Evolutionary conservation across 2,888 invertebrate species (phyloP).

Genomic region (Drosophila leonis): DNA sequence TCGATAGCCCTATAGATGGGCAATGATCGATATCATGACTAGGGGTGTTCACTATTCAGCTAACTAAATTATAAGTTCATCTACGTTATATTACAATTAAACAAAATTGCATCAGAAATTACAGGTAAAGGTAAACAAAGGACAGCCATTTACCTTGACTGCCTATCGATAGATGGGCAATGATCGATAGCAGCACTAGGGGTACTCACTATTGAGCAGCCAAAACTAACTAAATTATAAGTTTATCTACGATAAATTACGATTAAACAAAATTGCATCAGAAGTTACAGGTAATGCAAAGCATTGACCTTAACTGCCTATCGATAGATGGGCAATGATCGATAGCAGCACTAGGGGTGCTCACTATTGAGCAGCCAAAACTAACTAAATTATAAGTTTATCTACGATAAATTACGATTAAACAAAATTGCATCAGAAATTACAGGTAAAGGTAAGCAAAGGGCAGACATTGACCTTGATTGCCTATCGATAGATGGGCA

Average conservation of each 20-base stretch:
- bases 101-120: constrained; percentile 78
- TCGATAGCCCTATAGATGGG: neutral
- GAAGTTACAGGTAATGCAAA: too few relatives aligned
- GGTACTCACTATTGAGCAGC: neutral
- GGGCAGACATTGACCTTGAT: too few relatives aligned
- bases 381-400: neutral
- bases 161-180: neutral
- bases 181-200: constrained; percentile 3
- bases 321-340: too few relatives aligned
- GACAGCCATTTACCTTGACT: neutral
- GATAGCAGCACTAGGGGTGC: constrained; percentile 1
- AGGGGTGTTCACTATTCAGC: neutral
- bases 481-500: too few relatives aligned
- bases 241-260: neutral
- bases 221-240: neutral
- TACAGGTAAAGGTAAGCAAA: too few relatives aligned
- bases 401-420: neutral
- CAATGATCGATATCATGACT: neutral
- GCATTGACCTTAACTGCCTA: too few relatives aligned
- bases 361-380: neutral
- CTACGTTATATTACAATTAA: neutral
- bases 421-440: neutral
- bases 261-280: neutral
- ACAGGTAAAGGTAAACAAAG: constrained; percentile 90
- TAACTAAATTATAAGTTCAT: neutral